Evolutionary conservation across 1,140 invertebrate species (phyloP), one percentile per base, ranked within the genome.

Genomic region (Pararge aegeria): DNA sequence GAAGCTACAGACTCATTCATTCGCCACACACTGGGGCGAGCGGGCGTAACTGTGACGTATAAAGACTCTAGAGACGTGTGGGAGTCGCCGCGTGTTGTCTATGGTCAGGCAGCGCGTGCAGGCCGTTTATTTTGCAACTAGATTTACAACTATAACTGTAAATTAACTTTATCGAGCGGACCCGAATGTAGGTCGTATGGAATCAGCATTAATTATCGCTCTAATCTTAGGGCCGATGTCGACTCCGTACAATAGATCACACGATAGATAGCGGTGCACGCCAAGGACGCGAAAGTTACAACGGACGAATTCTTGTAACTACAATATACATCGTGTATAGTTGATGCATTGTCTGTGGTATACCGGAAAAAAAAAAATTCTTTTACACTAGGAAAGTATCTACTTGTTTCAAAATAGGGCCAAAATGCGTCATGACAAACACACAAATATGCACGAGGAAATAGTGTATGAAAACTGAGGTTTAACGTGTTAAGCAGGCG

Each of bases 171-270:
- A 87, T 86, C 83, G 82, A 85, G 75, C 80, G 73, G 72, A 72
- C 67, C 78, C 73, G 75, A 80, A 89, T 77, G 78, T 89, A 87
- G 86, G 86, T 87, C 86, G 84, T 89, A 89, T 89, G 84, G 84
- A 89, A 89, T 89, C 83, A 89, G 83, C 84, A 89, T 87, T 89
- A 87, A 89, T 89, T 89, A 85, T 87, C 80, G 80, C 73, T 85
- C 76, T 86, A 87, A 89, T 89, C 86, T 89, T 59, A 82, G 83
- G 75, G 82, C 75, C 84, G 80, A 84, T 86, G 81, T 83, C 81
- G 80, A 76, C 62, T 78, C 70, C 75, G 73, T 80, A 89, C 86
- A 89, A 89, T 86, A 89, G 86, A 89, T 86, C 84, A 86, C 84
- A 87, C 87, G 81, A 84, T 82, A 84, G 80, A 87, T 88, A 88